Evolutionary conservation across 2,113 vertebrate genomes (phyloP).

Genomic region (Crotalus helleri): DNA sequence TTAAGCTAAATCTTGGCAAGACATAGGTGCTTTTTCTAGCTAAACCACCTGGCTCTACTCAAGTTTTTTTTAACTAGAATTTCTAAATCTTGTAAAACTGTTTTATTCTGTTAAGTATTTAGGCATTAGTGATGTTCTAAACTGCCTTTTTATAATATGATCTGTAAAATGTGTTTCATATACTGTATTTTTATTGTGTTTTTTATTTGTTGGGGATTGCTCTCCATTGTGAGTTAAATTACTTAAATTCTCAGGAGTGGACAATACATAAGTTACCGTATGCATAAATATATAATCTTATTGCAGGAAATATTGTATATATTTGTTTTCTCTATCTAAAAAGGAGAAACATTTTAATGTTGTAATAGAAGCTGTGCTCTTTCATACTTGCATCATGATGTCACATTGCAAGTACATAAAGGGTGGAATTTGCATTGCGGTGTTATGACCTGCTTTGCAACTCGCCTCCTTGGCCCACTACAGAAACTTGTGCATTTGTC

Average conservation of each 20-base stretch:
- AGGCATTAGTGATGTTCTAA: neutral
- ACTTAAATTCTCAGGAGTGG: neutral
- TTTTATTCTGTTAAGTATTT: neutral
- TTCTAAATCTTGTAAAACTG: neutral
- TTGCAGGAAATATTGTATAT: neutral
- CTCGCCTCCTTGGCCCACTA: neutral
- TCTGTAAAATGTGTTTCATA: neutral
- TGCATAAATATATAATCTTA: neutral
- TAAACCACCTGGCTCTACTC: neutral
- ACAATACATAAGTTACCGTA: neutral
- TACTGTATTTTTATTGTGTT: neutral
- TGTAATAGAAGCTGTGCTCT: neutral
- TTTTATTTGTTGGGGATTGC: neutral
- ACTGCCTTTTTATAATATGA: neutral
- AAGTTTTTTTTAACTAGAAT: neutral
- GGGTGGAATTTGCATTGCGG: neutral
- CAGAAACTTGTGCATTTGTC: neutral
- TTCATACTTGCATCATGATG: neutral
- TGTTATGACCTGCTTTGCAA: neutral
- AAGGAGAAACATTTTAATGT: neutral
- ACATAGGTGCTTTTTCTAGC: neutral
- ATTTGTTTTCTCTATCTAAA: neutral
- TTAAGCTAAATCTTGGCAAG: neutral
- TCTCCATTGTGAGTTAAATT: neutral
- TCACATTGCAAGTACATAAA: neutral